phyloP scores from a whole-genome alignment of 1,140 invertebrate genomes.

The Drosophila takahashii region DNA sequence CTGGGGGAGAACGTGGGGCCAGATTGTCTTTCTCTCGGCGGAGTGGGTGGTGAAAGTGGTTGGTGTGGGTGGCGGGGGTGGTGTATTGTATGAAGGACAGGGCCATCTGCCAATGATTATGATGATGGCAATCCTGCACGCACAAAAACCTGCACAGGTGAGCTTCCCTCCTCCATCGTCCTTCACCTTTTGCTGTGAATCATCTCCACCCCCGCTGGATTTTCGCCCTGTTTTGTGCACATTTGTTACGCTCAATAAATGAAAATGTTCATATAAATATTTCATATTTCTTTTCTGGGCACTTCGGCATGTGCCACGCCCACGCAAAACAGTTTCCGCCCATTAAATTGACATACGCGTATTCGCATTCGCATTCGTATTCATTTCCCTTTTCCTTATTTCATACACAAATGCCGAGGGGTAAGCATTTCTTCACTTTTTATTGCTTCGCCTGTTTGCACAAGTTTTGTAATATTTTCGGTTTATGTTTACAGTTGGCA shows the following conservation, averaged over 20 bases:
- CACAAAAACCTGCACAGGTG: constrained; percentile 54
- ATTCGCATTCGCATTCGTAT: constrained; percentile 74
- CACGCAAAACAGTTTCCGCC: constrained; percentile 69
- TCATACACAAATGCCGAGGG: background rate
- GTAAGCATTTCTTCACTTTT: constrained; percentile 45
- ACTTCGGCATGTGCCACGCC: constrained; percentile 35
- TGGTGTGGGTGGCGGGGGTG: background rate
- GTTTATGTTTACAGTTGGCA: constrained; percentile 82
- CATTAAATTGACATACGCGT: constrained; percentile 82
- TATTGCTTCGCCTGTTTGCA: constrained; percentile 71
- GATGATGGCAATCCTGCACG: constrained; percentile 78
- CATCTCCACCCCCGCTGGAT: background rate
- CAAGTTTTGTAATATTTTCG: constrained; percentile 83
- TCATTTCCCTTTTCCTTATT: background rate
- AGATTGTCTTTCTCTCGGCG: constrained; percentile 20
- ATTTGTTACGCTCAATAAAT: constrained; percentile 83
- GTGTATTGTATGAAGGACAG: constrained; percentile 21
- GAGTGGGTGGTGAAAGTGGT: constrained; percentile 6
- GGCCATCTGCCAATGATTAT: constrained; percentile 62
- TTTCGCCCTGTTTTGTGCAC: constrained; percentile 63
- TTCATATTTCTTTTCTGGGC: constrained; percentile 65
- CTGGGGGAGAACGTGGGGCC: constrained; percentile 8
- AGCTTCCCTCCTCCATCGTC: constrained; percentile 32
- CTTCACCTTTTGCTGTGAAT: constrained; percentile 55
- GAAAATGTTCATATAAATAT: constrained; percentile 83